phyloP scores from a whole-genome alignment of 1,140 invertebrate species.

The Lutraria rhynchaena region DNA sequence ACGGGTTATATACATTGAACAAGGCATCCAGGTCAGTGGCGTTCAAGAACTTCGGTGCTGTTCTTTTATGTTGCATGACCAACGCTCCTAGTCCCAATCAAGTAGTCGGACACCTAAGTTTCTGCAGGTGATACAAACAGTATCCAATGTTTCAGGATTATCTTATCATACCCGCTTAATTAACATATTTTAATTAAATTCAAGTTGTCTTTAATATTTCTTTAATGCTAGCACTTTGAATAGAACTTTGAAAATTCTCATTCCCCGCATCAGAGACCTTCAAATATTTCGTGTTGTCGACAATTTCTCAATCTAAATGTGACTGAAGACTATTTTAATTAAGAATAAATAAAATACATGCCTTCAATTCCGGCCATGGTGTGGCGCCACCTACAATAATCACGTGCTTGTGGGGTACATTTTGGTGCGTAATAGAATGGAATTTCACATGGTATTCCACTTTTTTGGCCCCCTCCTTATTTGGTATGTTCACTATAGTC shows the following conservation, averaged over 20 bases:
- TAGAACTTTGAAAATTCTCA: too few species aligned
- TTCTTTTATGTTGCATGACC: too few species aligned
- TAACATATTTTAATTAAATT: not conserved
- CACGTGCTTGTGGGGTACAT: not conserved
- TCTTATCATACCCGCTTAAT: not conserved
- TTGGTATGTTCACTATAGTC: too few species aligned
- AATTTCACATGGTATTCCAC: not conserved
- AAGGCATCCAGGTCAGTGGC: too few species aligned
- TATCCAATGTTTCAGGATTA: too few species aligned
- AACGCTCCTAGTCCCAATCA: too few species aligned
- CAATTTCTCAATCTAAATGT: not conserved
- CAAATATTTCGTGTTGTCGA: not conserved
- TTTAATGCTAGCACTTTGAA: too few species aligned
- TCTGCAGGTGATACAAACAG: too few species aligned
- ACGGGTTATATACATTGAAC: too few species aligned
- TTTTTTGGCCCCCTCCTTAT: too few species aligned
- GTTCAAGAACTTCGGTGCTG: too few species aligned
- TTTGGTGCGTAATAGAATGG: not conserved
- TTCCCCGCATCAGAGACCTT: not conserved
- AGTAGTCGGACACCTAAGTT: too few species aligned
- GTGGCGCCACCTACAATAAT: constrained; percentile 13
- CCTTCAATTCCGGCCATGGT: constrained; percentile 7
- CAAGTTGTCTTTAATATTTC: not conserved
- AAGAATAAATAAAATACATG: not conserved
- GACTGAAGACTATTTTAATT: not conserved